Base-by-base conservation (phyloP, 2,888 invertebrate genomes). In the Brassicogethes aeneus region DNA sequence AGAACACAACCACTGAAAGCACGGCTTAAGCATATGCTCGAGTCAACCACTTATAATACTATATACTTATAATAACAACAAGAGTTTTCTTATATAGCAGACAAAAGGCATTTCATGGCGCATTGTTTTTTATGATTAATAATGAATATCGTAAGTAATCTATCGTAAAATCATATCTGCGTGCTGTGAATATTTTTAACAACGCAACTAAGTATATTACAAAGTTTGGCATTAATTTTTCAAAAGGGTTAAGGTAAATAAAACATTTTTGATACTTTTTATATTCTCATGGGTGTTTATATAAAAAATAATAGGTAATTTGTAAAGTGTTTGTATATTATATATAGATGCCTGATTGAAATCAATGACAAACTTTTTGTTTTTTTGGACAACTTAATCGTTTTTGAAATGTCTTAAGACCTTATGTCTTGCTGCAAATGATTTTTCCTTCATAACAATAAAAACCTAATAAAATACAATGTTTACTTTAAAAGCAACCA, bases 1-100 rank as follows among this genome's bases (percentile, higher is more conserved):
- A 75, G 66, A 75, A 74, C 60, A 75, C 74, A 59, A 70, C 73
- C 55, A 72, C 75, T 47, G 77, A 77, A 65, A 76, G 75, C 72
- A 74, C 72, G 65, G 76, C 76, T 70, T 76, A 75, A 61, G 56
- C 58, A 59, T 54, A 54, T 57, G 58, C 54, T 56, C 51, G 51
- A 61, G 57, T 57, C 57, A 54, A 56, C 52, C 56, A 55, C 46
- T 51, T 57, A 56, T 54, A 52, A 58, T 60, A 53, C 59, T 61
- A 62, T 59, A 62, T 59, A 59, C 56, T 59, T 7, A 47, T 50
- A 63, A 64, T 62, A 65, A 64, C 66, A 68, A 64, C 65, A 62
- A 60, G 66, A 65, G 60, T 65, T 62, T 63, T 64, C 14, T 57
- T 56, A 57, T 50, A 53, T 54, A 59, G 68, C 68, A 68, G 66